Conservation (phyloP, 37 sponge, comb jelly and placozoan species). For the Agelas oroides region DNA sequence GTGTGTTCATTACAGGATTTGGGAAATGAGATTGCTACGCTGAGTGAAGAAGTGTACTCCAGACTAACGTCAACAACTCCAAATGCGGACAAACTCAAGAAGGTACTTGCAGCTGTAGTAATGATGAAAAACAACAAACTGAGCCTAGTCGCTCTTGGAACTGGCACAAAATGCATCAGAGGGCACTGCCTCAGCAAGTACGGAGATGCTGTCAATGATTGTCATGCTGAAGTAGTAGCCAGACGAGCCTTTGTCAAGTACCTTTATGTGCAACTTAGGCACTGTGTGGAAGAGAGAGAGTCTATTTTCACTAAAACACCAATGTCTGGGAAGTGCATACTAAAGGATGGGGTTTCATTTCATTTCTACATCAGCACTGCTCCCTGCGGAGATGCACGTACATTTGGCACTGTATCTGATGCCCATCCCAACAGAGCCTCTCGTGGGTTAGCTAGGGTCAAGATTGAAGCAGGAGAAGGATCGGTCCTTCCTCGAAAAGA, state of each 20-base stretch:
- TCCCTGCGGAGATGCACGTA: conserved; percentile 92
- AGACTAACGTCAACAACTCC: conserved; percentile 7
- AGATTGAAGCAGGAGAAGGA: conserved; percentile 94
- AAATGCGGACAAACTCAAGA: conserved; percentile 14
- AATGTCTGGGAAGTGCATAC: conserved; percentile 27
- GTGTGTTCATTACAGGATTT: too few species aligned
- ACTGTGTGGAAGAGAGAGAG: conserved; percentile 24
- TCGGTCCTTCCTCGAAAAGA: conserved; percentile 58
- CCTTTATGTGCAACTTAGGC: conserved; percentile 76
- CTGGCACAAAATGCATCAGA: conserved; percentile 88
- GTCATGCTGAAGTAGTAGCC: conserved; percentile 90
- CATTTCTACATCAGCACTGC: conserved; percentile 95
- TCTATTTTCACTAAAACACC: conserved; percentile 61
- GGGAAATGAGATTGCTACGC: conserved; percentile 42
- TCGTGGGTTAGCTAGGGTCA: conserved; percentile 74
- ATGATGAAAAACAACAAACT: conserved; percentile 60
- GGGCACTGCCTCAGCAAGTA: conserved; percentile 71
- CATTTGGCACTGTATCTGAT: conserved; percentile 36
- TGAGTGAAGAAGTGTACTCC: conserved; percentile 46
- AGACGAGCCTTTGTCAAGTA: conserved; percentile 82
- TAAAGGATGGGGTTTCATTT: conserved; percentile 81
- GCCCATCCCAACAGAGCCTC: conserved; percentile 42
- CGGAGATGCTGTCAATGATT: conserved; percentile 88
- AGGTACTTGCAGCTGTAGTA: conserved; percentile 61
- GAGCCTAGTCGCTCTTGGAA: conserved; percentile 80